Base-by-base conservation (phyloP, 2,888 invertebrate species). In the Andrena bucephala region DNA sequence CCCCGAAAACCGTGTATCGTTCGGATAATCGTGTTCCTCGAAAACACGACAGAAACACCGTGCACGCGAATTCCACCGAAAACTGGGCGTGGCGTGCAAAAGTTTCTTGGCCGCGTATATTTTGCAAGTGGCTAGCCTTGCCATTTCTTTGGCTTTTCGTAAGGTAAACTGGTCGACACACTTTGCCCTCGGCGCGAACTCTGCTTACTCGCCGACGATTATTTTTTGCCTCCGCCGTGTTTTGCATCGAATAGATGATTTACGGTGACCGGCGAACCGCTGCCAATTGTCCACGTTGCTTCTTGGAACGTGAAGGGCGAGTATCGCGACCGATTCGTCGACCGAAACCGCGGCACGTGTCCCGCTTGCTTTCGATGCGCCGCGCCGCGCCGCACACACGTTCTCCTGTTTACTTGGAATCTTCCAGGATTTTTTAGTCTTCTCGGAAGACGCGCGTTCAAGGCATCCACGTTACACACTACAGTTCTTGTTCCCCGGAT, bases 61-160 rank as follows among this genome's bases (percentile, higher is more conserved):
- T 7, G 57, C 60, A 59, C 29, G 16, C 27, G 52, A 48, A 31
- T 54, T 70, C 20, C 59, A 31, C 20, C n/a, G 29, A 29, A 63
- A 62, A 42, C 31, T 71, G 82, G 82, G 82, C 82, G 82, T 82
- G 82, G 82, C 82, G 82, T 74, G 33, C 16, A 74, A 66, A 74
- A 81, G 70, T 60, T 69, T 65, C 54, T 33, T 2, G 4, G 16
- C 48, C 13, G 2, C 24, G 24, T 29, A 48, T 29, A 42, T 57
- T 42, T 65, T 10, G 6, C 24, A 6, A 48, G n/a, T 6, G 33
- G 1, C 13, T 42, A 13, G 42, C 42, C 4, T 13, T 65, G 52
- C 33, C 36, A 27, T 65, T 2, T 2, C n/a, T 33, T 13, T 3
- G 27, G 29, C 10, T 31, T 16, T 16, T 42, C 42, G 1, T 0